Percentiles rank a stretch among this genome's conserved stretches.
phyloP scores from a whole-genome alignment of 1,140 invertebrate genomes.

The Gryon sp. region DNA sequence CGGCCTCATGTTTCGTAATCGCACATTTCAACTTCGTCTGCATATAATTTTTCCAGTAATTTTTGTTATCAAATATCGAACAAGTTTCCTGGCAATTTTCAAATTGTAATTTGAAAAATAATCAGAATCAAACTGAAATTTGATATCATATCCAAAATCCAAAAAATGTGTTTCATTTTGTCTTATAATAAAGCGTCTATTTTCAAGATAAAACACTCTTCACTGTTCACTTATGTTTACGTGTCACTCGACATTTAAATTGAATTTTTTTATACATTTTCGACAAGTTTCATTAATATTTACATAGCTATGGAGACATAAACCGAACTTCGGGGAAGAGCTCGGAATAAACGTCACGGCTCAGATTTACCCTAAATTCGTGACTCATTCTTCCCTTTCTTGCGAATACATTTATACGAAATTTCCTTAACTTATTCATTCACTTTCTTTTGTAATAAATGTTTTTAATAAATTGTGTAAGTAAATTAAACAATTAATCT shows the following conservation, averaged over 20 bases:
- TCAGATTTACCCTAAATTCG: slow-evolving; percentile 44
- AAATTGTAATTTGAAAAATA: too few species aligned
- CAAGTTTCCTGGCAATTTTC: too few species aligned
- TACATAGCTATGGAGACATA: slow-evolving; percentile 31
- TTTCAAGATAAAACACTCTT: not conserved
- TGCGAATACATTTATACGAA: slow-evolving; percentile 12
- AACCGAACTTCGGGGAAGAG: not conserved
- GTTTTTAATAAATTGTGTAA: too few species aligned
- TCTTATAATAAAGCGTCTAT: too few species aligned
- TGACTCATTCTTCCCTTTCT: slow-evolving; percentile 35
- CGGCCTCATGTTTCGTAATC: slow-evolving; percentile 20
- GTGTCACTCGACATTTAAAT: slow-evolving; percentile 12
- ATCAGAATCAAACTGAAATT: too few species aligned
- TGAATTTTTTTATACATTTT: slow-evolving; percentile 17
- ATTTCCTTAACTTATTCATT: too few species aligned
- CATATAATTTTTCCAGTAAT: slow-evolving; percentile 13
- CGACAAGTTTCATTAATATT: slow-evolving; percentile 41
- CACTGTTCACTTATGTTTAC: slow-evolving; percentile 8
- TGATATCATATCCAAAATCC: too few species aligned
- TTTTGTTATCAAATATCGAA: not conserved
- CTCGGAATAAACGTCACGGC: slow-evolving; percentile 12
- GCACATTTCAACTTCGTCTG: slow-evolving; percentile 4
- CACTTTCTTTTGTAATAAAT: too few species aligned
- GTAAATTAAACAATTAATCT: too few species aligned
- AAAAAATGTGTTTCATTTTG: too few species aligned